Evolutionary conservation across 2,113 vertebrate genomes (phyloP), one percentile per base, ranked within the genome.

Genomic region (Drymodes brunneopygia): DNA sequence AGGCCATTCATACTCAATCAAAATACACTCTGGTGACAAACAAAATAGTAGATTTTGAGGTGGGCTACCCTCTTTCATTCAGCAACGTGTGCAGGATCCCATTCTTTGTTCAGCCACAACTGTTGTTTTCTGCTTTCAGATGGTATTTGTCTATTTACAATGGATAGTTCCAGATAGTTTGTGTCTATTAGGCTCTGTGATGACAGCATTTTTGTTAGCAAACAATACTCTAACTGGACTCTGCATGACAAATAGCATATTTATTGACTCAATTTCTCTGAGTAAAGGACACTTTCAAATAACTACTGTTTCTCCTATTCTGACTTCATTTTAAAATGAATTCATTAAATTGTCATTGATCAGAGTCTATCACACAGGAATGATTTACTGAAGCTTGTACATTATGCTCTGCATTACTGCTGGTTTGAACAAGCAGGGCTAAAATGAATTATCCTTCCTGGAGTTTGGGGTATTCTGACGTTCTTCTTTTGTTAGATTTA

Each of bases 341-440:
- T 96, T 97, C 95, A 96, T 96, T 96, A 97, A 87, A 94, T 97
- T 95, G 86, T 92, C 95, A 97, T 97, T 94, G 95, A 97, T 96
- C 95, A 93, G 71, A 92, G 88, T 61, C 73, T 93, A 95, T 97
- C 94, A 92, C 69, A 93, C 23, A 57, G 91, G 75, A 92, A 90
- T 92, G 81, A 96, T 92, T 91, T 94, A 94, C 88, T 81, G 66
- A 51, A 84, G 81, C 56, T 65, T 53, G 33, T 89, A 88, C 67
- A 50, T 65, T 82, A 71, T 29, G 75, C 27, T 60, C 75, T 9
- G 11, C 45, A 51, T 60, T 88, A 47, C 33, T 60, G 66, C 36
- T 53, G 75, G 73, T 64, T 92, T 72, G 67, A 92, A 70, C 79
- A 92, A 91, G 56, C 24, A n/a, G 23, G 19, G 56, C 40, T 86